Conservation (phyloP, 2,888 invertebrate genomes). For the Boloria selene region DNA sequence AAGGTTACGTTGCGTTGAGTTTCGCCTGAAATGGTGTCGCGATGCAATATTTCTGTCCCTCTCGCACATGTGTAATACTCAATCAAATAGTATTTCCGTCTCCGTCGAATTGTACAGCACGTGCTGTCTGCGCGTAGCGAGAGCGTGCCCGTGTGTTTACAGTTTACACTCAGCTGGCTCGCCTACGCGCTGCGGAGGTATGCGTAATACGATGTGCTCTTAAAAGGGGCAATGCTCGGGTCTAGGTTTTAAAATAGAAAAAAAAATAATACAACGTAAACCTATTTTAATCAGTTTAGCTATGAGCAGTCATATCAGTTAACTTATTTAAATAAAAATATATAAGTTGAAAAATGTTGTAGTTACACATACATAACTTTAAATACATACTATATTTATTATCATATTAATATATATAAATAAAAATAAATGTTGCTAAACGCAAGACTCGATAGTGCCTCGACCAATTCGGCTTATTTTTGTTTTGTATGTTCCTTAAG, state of each 20-base stretch:
- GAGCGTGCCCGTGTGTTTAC: constrained; percentile 35
- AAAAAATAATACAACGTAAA: constrained; percentile 9
- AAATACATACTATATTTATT: too few species aligned
- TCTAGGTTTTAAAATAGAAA: constrained; percentile 4
- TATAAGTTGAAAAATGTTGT: too few species aligned
- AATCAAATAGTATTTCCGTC: constrained; percentile 43
- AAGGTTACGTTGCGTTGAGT: constrained; percentile 43
- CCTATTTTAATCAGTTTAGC: too few species aligned
- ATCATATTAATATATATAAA: too few species aligned
- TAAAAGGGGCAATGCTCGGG: constrained; percentile 24
- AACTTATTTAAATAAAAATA: too few species aligned
- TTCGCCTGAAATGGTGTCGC: constrained; percentile 73
- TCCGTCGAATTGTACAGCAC: constrained; percentile 44
- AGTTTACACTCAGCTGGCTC: constrained; percentile 11
- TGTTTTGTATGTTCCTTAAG: too few species aligned
- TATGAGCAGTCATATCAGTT: too few species aligned
- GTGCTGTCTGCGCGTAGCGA: constrained; percentile 20
- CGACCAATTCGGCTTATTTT: too few species aligned
- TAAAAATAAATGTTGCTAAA: too few species aligned
- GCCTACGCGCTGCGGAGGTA: constrained; percentile 1
- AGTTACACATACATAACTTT: too few species aligned
- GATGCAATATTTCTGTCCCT: constrained; percentile 59
- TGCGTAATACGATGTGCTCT: constrained; percentile 20
- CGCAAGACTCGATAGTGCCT: too few species aligned
- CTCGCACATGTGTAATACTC: constrained; percentile 41